Evolutionary conservation across 2,888 invertebrate genomes (phyloP), one percentile per base, ranked within the genome.

Genomic region (Celastrina argiolus): DNA sequence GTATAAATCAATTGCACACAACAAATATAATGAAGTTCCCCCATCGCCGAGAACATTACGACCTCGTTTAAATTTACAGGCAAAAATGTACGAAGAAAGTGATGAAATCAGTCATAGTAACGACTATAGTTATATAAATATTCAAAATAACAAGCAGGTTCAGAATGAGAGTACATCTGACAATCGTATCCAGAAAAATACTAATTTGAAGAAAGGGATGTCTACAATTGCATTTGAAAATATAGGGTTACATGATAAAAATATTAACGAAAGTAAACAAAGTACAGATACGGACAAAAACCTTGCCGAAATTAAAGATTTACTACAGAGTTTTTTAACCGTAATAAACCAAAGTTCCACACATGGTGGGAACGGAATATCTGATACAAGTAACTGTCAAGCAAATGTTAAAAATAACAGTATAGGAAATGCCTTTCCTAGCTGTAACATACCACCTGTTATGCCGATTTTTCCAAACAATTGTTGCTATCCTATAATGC

Each of bases 221-320:
- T 34, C 59, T 10, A 16, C 59, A 16, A 2, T 34, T 31, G 1
- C 14, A 10, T 31, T 59, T n/a, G 76, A 78, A 69, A 76, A 78
- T 61, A 74, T 72, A 4, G 76, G 68, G 16, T 68, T 76, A 12
- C 69, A 65, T n/a, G 74, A 76, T 67, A 61, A 65, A 42, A 63
- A 66, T 39, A 69, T 73, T 39, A 73, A 77, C 64, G 80, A 84
- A 63, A 77, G 75, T 22, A 70, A 76, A 12, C 67, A 81, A n/a
- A 83, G 82, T 67, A 80, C 79, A 7, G 81, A 82, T 70, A 75
- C 75, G 5, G 88, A 88, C 66, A 85, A 82, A 76, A 81, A 88
- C 2, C 74, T 90, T n/a, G 78, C 75, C 68, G 90, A 90, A 84
- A 89, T 90, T 64, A 90, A 90, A 76, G 81, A 87, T 66, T 85